phyloP scores from a whole-genome alignment of 2,113 vertebrate genomes.

The Candoia aspera region DNA sequence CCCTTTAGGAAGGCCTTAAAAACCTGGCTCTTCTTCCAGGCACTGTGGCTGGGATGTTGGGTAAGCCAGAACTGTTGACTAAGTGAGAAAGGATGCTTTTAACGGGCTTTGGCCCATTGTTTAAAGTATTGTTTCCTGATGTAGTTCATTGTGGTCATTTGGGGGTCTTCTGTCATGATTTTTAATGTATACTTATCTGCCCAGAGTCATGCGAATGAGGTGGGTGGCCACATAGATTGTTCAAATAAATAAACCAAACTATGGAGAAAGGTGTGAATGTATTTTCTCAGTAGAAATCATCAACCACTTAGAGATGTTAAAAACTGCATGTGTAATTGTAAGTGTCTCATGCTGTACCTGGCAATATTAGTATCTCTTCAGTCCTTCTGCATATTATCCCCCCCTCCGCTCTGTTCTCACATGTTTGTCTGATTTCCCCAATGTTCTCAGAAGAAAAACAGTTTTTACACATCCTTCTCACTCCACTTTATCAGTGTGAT shows the following conservation, averaged over 20 bases:
- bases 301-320: constrained; percentile 47
- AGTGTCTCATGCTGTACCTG: constrained; percentile 7
- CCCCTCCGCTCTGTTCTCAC: not conserved
- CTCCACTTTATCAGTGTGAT: not conserved
- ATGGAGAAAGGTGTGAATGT: constrained; percentile 48
- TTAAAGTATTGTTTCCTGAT: not conserved
- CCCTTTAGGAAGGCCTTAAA: not conserved
- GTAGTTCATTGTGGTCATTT: not conserved
- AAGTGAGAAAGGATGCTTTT: not conserved
- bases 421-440: constrained; percentile 11
- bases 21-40: not conserved
- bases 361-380: constrained; percentile 48
- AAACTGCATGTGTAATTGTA: constrained; percentile 60
- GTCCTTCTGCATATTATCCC: constrained; percentile 33
- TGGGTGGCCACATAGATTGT: not conserved
- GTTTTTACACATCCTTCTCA: constrained; percentile 29
- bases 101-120: not conserved
- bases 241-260: not conserved
- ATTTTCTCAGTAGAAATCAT: constrained; percentile 50
- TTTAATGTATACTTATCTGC: not conserved
- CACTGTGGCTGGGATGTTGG: not conserved
- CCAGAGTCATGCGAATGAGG: not conserved
- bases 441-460: constrained; percentile 39
- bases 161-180: not conserved
- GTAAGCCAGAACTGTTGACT: not conserved